Percentiles rank a stretch among this genome's conserved stretches.
Conservation (phyloP, 1,140 invertebrate genomes). For the Mycetomoellerius zeteki region DNA sequence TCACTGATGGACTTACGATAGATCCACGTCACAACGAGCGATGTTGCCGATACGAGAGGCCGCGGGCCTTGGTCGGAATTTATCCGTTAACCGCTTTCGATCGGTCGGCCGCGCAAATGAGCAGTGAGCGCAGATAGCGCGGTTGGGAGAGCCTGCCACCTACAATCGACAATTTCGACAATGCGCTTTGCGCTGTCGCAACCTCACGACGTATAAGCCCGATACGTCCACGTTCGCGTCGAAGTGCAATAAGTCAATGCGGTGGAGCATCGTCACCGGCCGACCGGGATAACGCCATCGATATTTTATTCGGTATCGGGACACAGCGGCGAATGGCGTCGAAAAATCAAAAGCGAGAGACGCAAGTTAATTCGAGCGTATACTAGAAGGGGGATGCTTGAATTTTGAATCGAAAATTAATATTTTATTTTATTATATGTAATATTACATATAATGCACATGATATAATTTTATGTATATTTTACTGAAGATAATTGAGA, state of each 20-base stretch:
- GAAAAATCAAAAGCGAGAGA: constrained; percentile 9
- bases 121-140: constrained; percentile 21
- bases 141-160: not conserved
- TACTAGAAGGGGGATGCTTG: not conserved
- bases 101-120: constrained; percentile 49
- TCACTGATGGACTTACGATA: constrained; percentile 43
- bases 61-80: constrained; percentile 21
- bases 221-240: constrained; percentile 53
- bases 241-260: constrained; percentile 54
- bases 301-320: constrained; percentile 55
- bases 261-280: constrained; percentile 53
- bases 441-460: not conserved
- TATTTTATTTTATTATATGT: not conserved
- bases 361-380: not conserved
- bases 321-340: not conserved
- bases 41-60: constrained; percentile 30
- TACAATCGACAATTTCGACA: constrained; percentile 63
- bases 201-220: constrained; percentile 58
- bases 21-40: constrained; percentile 34
- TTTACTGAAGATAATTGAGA: not conserved
- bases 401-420: not conserved
- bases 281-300: constrained; percentile 45
- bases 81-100: constrained; percentile 50
- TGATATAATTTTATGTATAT: not conserved
- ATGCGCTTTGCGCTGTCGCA: constrained; percentile 62